phyloP scores from a whole-genome alignment of 2,888 invertebrate species.

The Thecocarcelia acutangulata region DNA sequence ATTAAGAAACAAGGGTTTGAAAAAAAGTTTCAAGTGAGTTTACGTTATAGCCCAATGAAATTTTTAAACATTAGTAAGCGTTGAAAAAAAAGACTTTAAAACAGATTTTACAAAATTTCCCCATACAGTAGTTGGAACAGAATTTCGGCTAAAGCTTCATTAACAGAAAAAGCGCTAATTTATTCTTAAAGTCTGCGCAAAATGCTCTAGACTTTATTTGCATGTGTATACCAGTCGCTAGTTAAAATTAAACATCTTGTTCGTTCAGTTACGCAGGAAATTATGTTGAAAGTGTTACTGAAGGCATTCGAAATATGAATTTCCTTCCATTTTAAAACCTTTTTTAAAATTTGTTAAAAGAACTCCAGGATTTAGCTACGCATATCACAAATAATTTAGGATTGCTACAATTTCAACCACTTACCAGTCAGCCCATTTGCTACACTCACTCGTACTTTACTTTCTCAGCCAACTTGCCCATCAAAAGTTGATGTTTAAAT shows the following conservation, averaged over 20 bases:
- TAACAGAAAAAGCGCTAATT: no score
- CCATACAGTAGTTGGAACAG: no score
- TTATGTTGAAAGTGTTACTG: neutral
- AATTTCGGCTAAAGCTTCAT: no score
- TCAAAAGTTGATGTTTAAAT: slow-evolving; percentile 62
- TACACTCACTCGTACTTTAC: slow-evolving; percentile 17
- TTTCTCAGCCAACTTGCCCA: slow-evolving; percentile 38
- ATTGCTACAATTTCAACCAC: slow-evolving; percentile 45
- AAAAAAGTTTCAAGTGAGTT: no score
- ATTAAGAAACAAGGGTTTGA: no score
- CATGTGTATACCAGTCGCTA: no score
- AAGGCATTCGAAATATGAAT: neutral
- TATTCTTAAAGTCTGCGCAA: no score
- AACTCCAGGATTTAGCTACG: slow-evolving; percentile 39
- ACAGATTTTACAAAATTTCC: no score
- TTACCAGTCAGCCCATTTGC: slow-evolving; percentile 44
- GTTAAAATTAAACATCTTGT: neutral
- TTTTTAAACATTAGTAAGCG: no score
- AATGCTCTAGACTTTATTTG: no score
- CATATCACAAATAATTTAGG: slow-evolving; percentile 60
- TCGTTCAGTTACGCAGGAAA: neutral
- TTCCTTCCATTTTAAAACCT: slow-evolving; percentile 19
- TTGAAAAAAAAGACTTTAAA: no score
- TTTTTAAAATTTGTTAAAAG: neutral
- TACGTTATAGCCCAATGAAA: no score